These are phyloP conservation scores for Leptoclinus maculatus DNA, from an alignment of 2,797 vertebrate species.

Conservation along the genomic window DNA sequence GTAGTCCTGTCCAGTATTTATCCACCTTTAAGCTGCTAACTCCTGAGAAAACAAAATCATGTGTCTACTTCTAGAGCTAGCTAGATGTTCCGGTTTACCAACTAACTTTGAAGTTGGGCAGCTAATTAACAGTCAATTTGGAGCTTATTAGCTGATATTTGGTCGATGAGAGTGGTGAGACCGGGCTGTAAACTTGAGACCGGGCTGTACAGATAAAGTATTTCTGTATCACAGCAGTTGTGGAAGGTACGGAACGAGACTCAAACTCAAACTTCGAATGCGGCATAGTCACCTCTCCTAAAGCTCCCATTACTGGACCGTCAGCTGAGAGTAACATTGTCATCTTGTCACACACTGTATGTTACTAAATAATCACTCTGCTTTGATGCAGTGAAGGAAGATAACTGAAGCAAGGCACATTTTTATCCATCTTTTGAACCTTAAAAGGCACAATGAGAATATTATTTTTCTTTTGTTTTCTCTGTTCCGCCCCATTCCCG, in stretches of 20 bases:
- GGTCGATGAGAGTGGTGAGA: background rate
- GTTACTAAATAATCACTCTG: slow-evolving; percentile 41
- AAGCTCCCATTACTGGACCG: slow-evolving; percentile 37
- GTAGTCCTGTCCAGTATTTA: background rate
- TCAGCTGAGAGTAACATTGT: slow-evolving; percentile 43
- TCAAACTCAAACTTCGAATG: slow-evolving; percentile 5
- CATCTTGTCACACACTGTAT: slow-evolving; percentile 45
- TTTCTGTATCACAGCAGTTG: slow-evolving; percentile 30
- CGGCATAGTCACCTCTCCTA: slow-evolving; percentile 14
- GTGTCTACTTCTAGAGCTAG: background rate
- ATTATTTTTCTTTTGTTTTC: slow-evolving; percentile 39
- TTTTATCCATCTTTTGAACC: slow-evolving; percentile 56
- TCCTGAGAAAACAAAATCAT: background rate
- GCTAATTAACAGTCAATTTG: background rate
- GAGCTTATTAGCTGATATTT: background rate
- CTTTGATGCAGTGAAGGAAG: slow-evolving; percentile 45
- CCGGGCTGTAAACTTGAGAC: background rate
- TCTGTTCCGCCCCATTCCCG: slow-evolving; percentile 2
- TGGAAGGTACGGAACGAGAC: slow-evolving; percentile 15
- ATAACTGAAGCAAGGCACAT: slow-evolving; percentile 34
- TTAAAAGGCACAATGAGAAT: slow-evolving; percentile 29
- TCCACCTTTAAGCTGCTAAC: background rate
- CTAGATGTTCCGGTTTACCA: background rate
- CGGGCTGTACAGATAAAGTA: background rate
- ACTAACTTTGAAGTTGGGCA: background rate